Evolutionary conservation across 1,140 invertebrate species (phyloP).

Genomic region (Solenopsis invicta): DNA sequence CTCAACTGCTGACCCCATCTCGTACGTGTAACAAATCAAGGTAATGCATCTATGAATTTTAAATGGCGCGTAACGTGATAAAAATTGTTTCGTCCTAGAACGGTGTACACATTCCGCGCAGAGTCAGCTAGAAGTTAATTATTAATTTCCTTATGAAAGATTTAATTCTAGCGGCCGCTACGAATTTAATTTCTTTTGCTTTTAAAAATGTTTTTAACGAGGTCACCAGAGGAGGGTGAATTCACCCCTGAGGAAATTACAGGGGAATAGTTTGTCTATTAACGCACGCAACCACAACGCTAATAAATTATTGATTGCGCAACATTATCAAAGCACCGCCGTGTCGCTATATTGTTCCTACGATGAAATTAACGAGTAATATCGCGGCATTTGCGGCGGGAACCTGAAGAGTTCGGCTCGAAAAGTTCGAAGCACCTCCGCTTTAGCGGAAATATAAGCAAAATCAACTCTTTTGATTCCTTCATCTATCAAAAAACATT

Average conservation of each 20-base stretch:
- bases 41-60: conserved; percentile 12
- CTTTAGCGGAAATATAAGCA: neutral
- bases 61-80: conserved; percentile 2
- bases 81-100: neutral
- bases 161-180: conserved; percentile 15
- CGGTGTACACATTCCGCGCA: neutral
- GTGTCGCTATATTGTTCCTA: conserved; percentile 11
- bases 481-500: neutral
- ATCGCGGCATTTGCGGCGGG: neutral
- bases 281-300: conserved; percentile 34
- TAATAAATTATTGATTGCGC: conserved; percentile 57
- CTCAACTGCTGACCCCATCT: neutral
- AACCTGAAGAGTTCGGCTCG: conserved; percentile 1
- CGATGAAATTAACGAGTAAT: conserved; percentile 22
- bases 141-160: neutral
- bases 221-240: conserved; percentile 17
- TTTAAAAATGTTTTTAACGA: conserved; percentile 22
- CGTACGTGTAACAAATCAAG: neutral
- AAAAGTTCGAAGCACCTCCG: neutral
- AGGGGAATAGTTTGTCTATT: conserved; percentile 26
- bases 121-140: conserved; percentile 10
- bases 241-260: conserved; percentile 15
- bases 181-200: conserved; percentile 36
- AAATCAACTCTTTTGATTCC: neutral
- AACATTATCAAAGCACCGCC: conserved; percentile 38